phyloP scores from a whole-genome alignment of 2,113 vertebrate species.

The Sus scrofa region T2T-Sscrofa CM000824.6:76253501-76254000 shows the following conservation, averaged over 20 bases:
- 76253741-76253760: fast-evolving
- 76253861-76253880: neutral
- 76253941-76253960: neutral
- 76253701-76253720: neutral
- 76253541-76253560: neutral
- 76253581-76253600: neutral
- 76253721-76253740: neutral
- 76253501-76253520: neutral
- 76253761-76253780: neutral
- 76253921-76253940: neutral
- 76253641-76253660: neutral
- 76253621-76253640: neutral
- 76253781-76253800: neutral
- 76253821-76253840: neutral
- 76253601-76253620: neutral
- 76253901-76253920: neutral
- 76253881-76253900: neutral
- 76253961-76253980: neutral
- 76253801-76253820: neutral
- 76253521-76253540: neutral
- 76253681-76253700: neutral
- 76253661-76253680: neutral
- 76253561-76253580: neutral
- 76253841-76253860: neutral
- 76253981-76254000: neutral